Evolutionary conservation across 2,797 vertebrate genomes (phyloP).

Genomic region (Manis javanica): DNA sequence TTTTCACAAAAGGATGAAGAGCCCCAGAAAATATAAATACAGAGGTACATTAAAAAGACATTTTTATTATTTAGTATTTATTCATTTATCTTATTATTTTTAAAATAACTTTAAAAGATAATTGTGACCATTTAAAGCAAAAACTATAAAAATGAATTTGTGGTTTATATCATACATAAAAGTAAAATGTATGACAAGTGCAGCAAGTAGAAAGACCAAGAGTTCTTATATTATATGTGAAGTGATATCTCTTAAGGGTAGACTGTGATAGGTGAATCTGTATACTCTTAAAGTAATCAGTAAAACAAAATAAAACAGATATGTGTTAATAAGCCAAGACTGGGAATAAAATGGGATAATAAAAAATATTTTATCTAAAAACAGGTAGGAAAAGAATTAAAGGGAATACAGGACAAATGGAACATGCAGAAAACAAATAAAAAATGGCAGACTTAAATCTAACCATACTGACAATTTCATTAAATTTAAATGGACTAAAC

Average conservation of each 20-base stretch:
- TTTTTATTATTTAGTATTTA: neutral
- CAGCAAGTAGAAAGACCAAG: neutral
- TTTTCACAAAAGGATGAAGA: neutral
- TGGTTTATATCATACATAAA: neutral
- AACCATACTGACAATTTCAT: neutral
- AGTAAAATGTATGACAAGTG: neutral
- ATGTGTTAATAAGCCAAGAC: neutral
- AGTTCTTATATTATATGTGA: neutral
- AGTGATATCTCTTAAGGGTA: neutral
- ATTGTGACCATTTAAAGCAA: neutral
- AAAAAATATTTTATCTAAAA: neutral
- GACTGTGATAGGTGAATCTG: neutral
- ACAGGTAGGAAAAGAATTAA: neutral
- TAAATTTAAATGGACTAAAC: conserved; percentile 14
- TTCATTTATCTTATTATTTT: neutral
- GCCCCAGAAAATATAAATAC: neutral
- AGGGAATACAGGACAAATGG: neutral
- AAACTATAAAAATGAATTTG: neutral
- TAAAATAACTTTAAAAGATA: neutral
- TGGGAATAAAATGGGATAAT: neutral
- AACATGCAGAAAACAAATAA: neutral
- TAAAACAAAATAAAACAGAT: neutral
- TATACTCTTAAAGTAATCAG: neutral
- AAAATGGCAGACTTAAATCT: neutral
- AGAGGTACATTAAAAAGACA: neutral